A percentile compares a stretch with the other conserved stretches of the same genome.
Evolutionary conservation across 2,113 vertebrate genomes (phyloP).

Genomic region (Glaucomys volans): DNA sequence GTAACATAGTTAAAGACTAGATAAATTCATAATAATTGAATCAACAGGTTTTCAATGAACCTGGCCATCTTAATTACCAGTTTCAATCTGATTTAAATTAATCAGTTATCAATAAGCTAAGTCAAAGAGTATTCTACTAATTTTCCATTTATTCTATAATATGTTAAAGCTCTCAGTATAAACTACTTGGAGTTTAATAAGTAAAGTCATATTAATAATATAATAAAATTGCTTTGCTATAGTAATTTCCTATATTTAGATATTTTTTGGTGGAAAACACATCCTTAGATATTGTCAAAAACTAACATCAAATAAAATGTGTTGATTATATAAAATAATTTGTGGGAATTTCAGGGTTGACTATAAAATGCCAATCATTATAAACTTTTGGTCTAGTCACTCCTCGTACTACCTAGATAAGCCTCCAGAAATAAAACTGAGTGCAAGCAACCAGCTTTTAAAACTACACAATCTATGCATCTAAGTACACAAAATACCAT

Average conservation of each 20-base stretch:
- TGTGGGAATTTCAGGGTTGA: background rate
- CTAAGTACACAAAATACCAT: constrained; percentile 79
- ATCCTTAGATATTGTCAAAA: background rate
- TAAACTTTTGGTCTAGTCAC: background rate
- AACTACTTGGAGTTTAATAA: constrained; percentile 6
- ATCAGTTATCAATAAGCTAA: background rate
- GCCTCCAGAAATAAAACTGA: constrained; percentile 36
- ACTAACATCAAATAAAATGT: background rate
- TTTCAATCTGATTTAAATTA: constrained; percentile 30
- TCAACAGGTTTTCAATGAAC: constrained; percentile 26
- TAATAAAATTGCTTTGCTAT: constrained; percentile 28
- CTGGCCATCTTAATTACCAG: background rate
- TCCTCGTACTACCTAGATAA: background rate
- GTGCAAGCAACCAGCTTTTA: constrained; percentile 12
- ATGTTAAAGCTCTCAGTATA: background rate
- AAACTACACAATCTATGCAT: background rate
- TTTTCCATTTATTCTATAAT: background rate
- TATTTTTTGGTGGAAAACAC: background rate
- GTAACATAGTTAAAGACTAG: background rate
- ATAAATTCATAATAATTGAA: background rate
- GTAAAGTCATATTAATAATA: background rate
- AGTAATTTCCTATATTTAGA: constrained; percentile 53
- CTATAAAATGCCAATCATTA: background rate
- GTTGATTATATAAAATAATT: background rate
- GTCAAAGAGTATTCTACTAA: background rate